Conservation (phyloP, 35 echinoderm and acorn worm species). For the Apostichopus californicus region DNA sequence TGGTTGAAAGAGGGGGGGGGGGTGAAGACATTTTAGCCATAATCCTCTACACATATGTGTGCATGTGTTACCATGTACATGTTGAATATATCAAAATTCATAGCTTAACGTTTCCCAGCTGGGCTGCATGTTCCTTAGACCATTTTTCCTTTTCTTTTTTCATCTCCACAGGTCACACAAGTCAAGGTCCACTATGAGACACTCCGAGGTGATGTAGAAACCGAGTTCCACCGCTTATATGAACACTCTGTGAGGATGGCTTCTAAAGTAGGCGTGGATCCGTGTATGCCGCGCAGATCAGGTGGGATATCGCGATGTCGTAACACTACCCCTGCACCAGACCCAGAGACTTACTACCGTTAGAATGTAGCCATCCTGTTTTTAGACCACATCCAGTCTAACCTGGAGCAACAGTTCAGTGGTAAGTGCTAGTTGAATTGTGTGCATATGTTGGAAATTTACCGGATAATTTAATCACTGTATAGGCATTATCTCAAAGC, state of each 20-base stretch:
- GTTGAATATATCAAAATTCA: not conserved
- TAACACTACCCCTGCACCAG: slow-evolving; percentile 31
- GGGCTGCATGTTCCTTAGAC: no score
- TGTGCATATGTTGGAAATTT: not conserved
- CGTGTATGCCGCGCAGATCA: not conserved
- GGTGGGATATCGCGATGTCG: not conserved
- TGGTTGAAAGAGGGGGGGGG: not conserved
- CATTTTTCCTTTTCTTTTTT: no score
- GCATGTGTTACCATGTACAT: not conserved
- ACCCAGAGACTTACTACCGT: slow-evolving; percentile 18
- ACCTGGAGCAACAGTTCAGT: slow-evolving; percentile 8
- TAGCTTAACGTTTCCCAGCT: not conserved
- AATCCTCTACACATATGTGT: slow-evolving; percentile 21
- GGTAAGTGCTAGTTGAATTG: slow-evolving; percentile 13
- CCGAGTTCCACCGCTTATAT: not conserved
- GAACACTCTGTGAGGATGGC: slow-evolving; percentile 2
- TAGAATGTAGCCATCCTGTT: slow-evolving; percentile 25
- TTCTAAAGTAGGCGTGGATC: slow-evolving; percentile 23
- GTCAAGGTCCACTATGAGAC: slow-evolving; percentile 19
- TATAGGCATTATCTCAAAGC: not conserved
- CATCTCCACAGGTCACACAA: slow-evolving; percentile 14
- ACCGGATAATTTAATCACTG: slow-evolving; percentile 12
- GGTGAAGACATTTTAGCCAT: not conserved
- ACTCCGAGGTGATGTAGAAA: slow-evolving; percentile 21
- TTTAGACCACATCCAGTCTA: slow-evolving; percentile 1